Evolutionary conservation across 2,888 invertebrate species (phyloP), one percentile per base, ranked within the genome.

Genomic region (Meandrusa payeni): DNA sequence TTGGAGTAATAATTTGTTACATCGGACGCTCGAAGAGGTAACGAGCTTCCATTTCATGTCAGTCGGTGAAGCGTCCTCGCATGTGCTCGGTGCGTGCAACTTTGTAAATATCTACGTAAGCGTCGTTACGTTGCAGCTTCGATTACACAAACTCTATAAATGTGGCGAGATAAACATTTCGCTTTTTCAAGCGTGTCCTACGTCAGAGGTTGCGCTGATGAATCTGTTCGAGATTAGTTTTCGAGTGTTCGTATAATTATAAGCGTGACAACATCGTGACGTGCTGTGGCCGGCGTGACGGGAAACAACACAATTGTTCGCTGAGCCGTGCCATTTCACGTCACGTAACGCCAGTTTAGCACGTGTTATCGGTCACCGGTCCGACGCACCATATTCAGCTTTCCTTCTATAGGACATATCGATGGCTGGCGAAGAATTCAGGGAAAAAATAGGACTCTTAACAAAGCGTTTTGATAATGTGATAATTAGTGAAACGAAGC

Each of bases 181-280:
- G 59, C 63, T 54, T 70, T 70, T 69, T 54, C 64, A 61, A 64
- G 66, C 64, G 61, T 46, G 54, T 49, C 54, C 55, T 61, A 77
- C 85, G 85, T 85, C 83, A 82, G 62, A 48, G n/a, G 52, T 36
- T 54, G 51, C 54, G 59, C 11, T 78, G 74, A 79, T 80, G 72
- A 76, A 74, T 77, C 63, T 69, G 59, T 55, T 42, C 51, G 56
- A 71, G 70, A 75, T 73, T 75, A 73, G 61, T 52, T 72, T 70
- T 76, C 67, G 68, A 75, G 77, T 73, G 70, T 63, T 55, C 57
- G 57, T 61, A 72, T 76, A 76, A 78, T 80, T 78, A 80, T 77
- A 80, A 70, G 64, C 59, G 66, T 77, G 75, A 75, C 69, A 68
- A 57, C 55, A 53, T 51, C 48, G 57, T 72, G 76, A 71, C 69